Base-by-base conservation (phyloP, 2,888 invertebrate species). In the Marasmarcha lunaedactyla region DNA sequence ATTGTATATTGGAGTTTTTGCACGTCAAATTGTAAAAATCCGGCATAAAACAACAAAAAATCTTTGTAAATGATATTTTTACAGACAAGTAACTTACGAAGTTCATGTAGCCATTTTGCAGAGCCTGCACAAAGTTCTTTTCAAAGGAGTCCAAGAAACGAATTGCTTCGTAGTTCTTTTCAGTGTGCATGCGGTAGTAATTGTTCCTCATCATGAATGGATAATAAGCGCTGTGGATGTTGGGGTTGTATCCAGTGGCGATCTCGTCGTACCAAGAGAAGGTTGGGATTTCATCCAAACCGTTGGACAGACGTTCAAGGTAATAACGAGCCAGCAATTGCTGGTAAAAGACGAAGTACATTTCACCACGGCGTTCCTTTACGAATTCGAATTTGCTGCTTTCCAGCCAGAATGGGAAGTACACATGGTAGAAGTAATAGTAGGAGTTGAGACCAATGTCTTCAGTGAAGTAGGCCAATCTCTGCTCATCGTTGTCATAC, bases 301-400 rank as follows among this genome's bases (percentile, higher is more conserved):
- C 87, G 49, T 89, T 87, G 25, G 88, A 84, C 40, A 89, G 68
- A 65, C 91, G 88, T 57, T 91, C 90, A 56, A 90, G 64, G 55
- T 88, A 87, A 78, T 89, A 91, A 55, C 90, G 88, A 43, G 89
- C 87, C 52, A 89, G 57, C 10, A 90, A 55, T 62, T 91, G 89
- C 55, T 90, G 88, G 58, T 90, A 88, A 58, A 84, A 77, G 73
- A 84, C 88, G 62, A 87, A 87, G 77, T 87, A 90, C 27, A 84
- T 62, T 65, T 89, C 88, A 43, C 90, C 90, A 45, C 88, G 86
- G 55, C 86, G 84, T 46, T 87, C 84, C 52, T 85, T 86, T 54
- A 62, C 46, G 33, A 71, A 40, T 46, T 70, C 71, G 42, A 77
- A 81, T 38, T 85, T 71, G 14, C 85, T 70, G 39, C 85, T 83